Base-by-base conservation (phyloP, 1,140 invertebrate genomes). In the Bombus sibiricus region DNA sequence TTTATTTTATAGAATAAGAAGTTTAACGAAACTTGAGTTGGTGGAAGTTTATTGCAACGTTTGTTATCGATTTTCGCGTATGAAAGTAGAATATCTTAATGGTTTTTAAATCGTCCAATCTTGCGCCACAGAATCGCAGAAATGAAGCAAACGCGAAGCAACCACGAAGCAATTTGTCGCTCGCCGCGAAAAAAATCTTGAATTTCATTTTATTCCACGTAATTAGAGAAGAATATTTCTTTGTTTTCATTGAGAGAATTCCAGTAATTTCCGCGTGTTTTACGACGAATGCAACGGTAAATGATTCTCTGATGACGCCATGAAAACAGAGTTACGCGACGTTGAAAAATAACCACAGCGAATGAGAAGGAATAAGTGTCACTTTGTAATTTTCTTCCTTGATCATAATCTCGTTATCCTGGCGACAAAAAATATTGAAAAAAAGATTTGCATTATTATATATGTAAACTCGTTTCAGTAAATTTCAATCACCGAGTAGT, bases 21-120 rank as follows among this genome's bases (percentile, higher is more conserved):
- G 18, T 53, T 22, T 2, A 8, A 22, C 47, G 47, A 22, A 22
- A 53, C 12, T 53, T 0, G 5, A 53, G 47, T 6, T 2, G 1
- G 0, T 2, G 1, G 0, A 53, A 53, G 47, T 53, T 53, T 1
- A 1, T 53, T 18, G 0, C 15, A 18, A 53, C 47, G 47, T 53
- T 6, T 0, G 18, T 18, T 8, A 22, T 22, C 18, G 47, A 53
- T 53, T 22, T 22, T 22, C 8, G 0, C 0, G 18, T 4, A 47
- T 1, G 13, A 53, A 22, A 53, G 15, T 18, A 0, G 1, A 22
- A 8, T 22, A 6, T 22, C 5, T 18, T 2, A 0, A 6, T 53
- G 6, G 47, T 53, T 18, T 53, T 53, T 53, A 18, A 2, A 53
- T 18, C 47, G 47, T 53, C 47, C 47, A 6, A 18, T 53, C 5